phyloP scores from a whole-genome alignment of 2,113 vertebrate genomes.

The Craseonycteris thonglongyai region DNA sequence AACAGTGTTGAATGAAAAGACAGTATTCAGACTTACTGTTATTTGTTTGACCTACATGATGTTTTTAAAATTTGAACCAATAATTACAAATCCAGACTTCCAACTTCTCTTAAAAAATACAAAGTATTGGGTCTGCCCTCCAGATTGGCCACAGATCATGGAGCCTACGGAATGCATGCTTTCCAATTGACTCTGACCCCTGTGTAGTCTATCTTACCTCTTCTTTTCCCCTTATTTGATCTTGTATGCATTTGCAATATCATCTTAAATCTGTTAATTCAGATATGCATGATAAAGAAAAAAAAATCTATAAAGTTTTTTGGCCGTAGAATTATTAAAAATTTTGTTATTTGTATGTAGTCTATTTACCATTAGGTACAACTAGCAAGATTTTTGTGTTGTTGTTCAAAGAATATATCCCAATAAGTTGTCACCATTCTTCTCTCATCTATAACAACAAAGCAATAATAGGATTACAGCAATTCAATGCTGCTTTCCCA shows the following conservation, averaged over 20 bases:
- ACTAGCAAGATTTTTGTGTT: slow-evolving; percentile 9
- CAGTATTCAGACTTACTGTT: not conserved
- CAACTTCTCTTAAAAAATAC: not conserved
- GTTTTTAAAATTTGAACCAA: slow-evolving; percentile 14
- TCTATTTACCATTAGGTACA: not conserved
- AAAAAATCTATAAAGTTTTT: not conserved
- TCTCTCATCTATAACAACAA: not conserved
- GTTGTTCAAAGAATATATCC: not conserved
- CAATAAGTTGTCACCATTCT: not conserved
- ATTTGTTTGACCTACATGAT: not conserved
- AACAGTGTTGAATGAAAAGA: not conserved
- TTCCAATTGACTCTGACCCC: not conserved
- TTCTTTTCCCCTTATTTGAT: not conserved
- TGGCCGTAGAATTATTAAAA: not conserved
- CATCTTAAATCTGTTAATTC: not conserved
- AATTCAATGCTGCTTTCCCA: not conserved
- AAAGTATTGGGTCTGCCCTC: not conserved
- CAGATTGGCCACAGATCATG: not conserved
- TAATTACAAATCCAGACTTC: not conserved
- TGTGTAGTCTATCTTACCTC: not conserved
- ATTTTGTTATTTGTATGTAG: not conserved
- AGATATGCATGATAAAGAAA: not conserved
- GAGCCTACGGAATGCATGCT: not conserved
- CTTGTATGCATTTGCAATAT: not conserved
- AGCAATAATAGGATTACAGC: not conserved